A percentile compares a stretch with the other conserved stretches of the same genome.
phyloP scores from a whole-genome alignment of 2,113 vertebrate species.

The Murina feae region DNA sequence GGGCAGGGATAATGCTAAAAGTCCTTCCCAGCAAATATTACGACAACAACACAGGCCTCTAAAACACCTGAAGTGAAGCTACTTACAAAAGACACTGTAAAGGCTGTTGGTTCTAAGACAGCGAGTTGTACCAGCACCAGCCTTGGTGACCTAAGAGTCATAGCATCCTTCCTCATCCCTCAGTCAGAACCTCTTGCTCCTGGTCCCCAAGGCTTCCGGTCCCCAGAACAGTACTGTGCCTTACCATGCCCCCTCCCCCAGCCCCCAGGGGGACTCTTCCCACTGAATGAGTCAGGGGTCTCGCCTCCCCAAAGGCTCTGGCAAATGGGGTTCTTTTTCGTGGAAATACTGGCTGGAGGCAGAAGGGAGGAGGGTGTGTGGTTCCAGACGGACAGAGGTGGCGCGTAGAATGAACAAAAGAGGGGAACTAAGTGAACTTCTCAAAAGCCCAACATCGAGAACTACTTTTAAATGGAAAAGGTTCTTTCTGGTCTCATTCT shows the following conservation, averaged over 20 bases:
- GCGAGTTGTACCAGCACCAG: neutral
- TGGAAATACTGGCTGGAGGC: neutral
- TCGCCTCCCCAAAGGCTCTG: neutral
- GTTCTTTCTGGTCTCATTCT: neutral
- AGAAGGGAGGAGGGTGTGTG: neutral
- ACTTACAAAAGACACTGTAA: neutral
- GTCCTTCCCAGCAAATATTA: neutral
- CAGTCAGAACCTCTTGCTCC: neutral
- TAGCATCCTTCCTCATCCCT: neutral
- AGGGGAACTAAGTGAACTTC: neutral
- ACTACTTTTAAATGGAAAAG: neutral
- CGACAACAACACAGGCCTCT: neutral
- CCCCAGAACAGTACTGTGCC: rapidly evolving
- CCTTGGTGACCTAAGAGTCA: neutral
- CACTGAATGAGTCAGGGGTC: neutral
- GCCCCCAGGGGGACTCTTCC: neutral
- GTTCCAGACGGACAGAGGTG: neutral
- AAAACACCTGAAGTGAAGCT: neutral
- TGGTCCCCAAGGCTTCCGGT: neutral
- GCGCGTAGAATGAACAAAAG: neutral
- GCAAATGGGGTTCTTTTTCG: neutral
- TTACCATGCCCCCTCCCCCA: neutral
- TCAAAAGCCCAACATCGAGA: neutral
- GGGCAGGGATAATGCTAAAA: neutral
- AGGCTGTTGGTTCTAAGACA: neutral